Base-by-base conservation (phyloP, 2,888 invertebrate species). In the Gnatocerus cornutus region DNA sequence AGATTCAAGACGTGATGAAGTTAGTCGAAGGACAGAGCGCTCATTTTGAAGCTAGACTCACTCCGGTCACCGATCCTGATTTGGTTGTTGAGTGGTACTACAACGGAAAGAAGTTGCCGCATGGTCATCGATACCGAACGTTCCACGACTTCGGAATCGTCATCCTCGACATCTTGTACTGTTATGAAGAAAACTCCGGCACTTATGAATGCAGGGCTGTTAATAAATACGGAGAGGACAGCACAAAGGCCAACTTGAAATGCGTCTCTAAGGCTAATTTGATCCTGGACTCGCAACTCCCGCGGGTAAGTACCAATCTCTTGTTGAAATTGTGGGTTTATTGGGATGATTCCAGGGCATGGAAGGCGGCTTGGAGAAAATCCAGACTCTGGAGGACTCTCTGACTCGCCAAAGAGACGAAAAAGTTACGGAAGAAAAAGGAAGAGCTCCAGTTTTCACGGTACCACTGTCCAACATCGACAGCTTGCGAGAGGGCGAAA, bases 111-210 rank as follows among this genome's bases (percentile, higher is more conserved):
- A 96, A 96, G 83, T 86, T 97, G 76, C 95, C 96, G 0, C 93
- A 94, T 86, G 99, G 98, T 56, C 98, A 98, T 85, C 92, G 99
- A 75, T 99, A 97, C 85, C 91, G 98, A 77, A 98, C 98, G 63
- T 97, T 98, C 92, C 96, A 98, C 82, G 98, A 98, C 82, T 98
- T 98, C 84, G 98, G 98, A 71, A 95, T 97, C 80, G 98, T 98
- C 53, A 97, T 97, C 77, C 88, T 98, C 81, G 98, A 98, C 81
- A 97, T 98, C 78, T 86, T 97, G 37, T 98, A 97, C 82, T 97
- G 97, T 81, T 98, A 98, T 82, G 98, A 97, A 85, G 97, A 97
- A 86, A 98, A 98, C 84, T 95, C 95, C 46, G 97, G 97, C 56
- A 91, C 91, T 69, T 98, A 97, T 82, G 97, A 97, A 86, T 97